phyloP scores from a whole-genome alignment of 1,140 invertebrate species.

The Aphaenogaster ashmeadi region DNA sequence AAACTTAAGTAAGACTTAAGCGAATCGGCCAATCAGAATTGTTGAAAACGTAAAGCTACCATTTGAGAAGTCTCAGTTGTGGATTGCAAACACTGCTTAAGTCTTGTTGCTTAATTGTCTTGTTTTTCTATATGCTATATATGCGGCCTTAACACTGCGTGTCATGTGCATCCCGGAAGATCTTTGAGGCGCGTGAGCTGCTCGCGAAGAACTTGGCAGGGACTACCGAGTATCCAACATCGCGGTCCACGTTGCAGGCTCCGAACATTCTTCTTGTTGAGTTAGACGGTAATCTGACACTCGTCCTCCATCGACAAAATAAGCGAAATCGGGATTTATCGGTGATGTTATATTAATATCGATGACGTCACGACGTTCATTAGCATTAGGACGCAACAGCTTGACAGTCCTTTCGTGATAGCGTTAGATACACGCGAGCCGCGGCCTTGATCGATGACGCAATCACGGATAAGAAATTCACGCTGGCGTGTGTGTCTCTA shows the following conservation, averaged over 20 bases:
- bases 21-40: too few relatives aligned
- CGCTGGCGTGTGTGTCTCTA: neutral
- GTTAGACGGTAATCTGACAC: neutral
- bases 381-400: neutral
- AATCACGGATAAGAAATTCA: slow-evolving; percentile 18
- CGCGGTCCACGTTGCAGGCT: neutral
- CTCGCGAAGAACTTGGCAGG: slow-evolving; percentile 14
- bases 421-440: neutral
- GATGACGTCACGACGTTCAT: neutral
- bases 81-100: too few relatives aligned
- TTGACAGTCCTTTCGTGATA: neutral
- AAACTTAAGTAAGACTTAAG: too few relatives aligned
- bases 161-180: neutral
- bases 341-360: neutral
- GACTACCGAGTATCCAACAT: neutral
- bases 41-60: too few relatives aligned
- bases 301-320: neutral
- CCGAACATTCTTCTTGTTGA: neutral
- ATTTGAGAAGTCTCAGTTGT: too few relatives aligned
- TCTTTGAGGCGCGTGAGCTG: too few relatives aligned
- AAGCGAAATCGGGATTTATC: neutral
- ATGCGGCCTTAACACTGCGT: neutral
- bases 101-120: too few relatives aligned
- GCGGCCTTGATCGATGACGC: neutral
- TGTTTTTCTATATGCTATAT: too few relatives aligned